phyloP scores from a whole-genome alignment of 2,113 vertebrate species.

The Natator depressus region DNA sequence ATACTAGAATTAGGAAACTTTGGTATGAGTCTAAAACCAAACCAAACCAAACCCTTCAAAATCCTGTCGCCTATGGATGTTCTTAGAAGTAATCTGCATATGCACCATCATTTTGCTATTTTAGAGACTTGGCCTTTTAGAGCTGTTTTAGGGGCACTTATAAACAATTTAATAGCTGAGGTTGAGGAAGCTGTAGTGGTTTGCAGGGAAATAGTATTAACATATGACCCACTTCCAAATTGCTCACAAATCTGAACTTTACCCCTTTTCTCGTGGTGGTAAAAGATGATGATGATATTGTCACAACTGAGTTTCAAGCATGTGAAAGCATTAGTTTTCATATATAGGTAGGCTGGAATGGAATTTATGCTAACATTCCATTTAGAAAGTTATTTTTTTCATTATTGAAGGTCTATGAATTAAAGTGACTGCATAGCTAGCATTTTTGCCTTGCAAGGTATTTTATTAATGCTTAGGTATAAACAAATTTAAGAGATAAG shows the following conservation, averaged over 20 bases:
- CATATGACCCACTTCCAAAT: not conserved
- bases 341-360: not conserved
- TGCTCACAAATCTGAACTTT: not conserved
- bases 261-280: not conserved
- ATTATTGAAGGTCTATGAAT: not conserved
- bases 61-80: rapidly evolving
- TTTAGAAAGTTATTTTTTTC: not conserved
- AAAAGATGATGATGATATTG: not conserved
- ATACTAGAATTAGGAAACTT: not conserved
- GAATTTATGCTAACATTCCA: not conserved
- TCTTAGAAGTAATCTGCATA: not conserved
- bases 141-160: not conserved
- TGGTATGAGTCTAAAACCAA: not conserved
- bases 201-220: not conserved
- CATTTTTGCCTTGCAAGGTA: not conserved
- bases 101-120: not conserved
- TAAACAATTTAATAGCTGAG: not conserved
- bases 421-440: not conserved
- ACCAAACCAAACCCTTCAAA: not conserved
- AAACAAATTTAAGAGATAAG: not conserved
- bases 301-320: not conserved
- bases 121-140: not conserved
- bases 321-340: not conserved
- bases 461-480: not conserved
- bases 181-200: no score